Percentiles rank a stretch among this genome's conserved stretches.
These are phyloP conservation scores for Homarus gammarus DNA, from an alignment of 2,888 invertebrate species.

Conservation along the genomic window DNA sequence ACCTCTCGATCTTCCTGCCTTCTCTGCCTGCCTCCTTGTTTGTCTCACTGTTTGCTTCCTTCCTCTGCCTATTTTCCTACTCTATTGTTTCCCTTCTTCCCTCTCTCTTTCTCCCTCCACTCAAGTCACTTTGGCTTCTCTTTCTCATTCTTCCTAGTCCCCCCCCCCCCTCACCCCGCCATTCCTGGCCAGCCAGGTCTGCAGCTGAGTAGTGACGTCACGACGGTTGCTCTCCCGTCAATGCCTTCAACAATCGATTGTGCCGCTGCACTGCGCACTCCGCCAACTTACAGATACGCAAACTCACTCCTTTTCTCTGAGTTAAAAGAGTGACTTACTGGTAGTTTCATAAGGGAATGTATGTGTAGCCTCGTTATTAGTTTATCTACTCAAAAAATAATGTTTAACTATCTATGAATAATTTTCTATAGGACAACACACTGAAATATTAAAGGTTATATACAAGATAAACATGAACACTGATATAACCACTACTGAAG, in stretches of 20 bases:
- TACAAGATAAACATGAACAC: no score
- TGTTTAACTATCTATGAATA: no score
- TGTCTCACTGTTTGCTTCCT: background rate
- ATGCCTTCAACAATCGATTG: constrained; percentile 19
- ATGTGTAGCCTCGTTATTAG: no score
- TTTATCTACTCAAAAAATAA: no score
- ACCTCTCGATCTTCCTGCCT: background rate
- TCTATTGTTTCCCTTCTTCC: background rate
- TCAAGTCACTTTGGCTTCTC: no score
- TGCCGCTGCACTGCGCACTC: constrained; percentile 15
- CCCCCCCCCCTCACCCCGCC: background rate
- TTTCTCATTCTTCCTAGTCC: background rate
- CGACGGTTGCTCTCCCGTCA: background rate
- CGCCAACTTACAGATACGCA: constrained; percentile 14
- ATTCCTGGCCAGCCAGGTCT: background rate
- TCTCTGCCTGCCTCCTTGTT: background rate
- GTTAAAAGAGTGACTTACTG: no score
- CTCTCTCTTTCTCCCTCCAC: no score
- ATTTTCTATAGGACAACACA: no score
- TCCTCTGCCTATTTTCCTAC: background rate
- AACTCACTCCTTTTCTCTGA: no score
- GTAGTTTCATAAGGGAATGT: no score
- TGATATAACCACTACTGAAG: no score
- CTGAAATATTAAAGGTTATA: no score
- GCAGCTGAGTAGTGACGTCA: constrained; percentile 39